Base-by-base conservation (phyloP, 2,888 invertebrate species). In the Ophion ventricosus region DNA sequence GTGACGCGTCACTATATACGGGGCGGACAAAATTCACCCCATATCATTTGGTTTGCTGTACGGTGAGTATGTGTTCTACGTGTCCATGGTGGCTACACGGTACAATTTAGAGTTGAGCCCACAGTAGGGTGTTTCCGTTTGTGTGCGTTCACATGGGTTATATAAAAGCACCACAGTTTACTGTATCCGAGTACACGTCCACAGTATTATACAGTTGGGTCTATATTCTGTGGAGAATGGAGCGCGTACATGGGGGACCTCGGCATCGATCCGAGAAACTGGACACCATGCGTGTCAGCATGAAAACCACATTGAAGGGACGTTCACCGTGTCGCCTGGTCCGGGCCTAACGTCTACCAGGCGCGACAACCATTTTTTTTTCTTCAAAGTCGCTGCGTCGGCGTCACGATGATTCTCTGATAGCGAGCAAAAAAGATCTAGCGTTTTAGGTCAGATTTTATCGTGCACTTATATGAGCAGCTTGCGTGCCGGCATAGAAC, bases 1-100 rank as follows among this genome's bases (percentile, higher is more conserved):
- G 86, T 82, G 88, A 82, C 88, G 87, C 86, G 87, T 86, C 84
- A 86, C 87, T 43, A 86, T 43, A 86, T 85, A 83, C 82, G 70
- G 25, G 74, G 43, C 14, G 43, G 14, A 14, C 43, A 74, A 43
- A 78, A 84, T 84, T 81, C 77, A 77, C 85, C 79, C 75, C 80
- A 66, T 66, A 83, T 79, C 80, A 57, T 79, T 86, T 76, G 76
- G 75, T 72, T 61, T 61, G 23, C 63, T 57, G 59, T 54, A 57
- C 64, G 57, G 49, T 43, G 23, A 66, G 40, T 40, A 35, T 69
- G 40, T 61, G 20, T 43, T 14, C 43, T 43, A 25, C 23, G 25
- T 40, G 56, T 59, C 40, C 26, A 26, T 26, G 66, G n/a, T 17
- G 56, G 40, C 1, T 29, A 56, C 26, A 54, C 10, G 11, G 43